Evolutionary conservation across 2,113 vertebrate genomes (phyloP), one percentile per base, ranked within the genome.

Genomic region (Neogale vison): DNA sequence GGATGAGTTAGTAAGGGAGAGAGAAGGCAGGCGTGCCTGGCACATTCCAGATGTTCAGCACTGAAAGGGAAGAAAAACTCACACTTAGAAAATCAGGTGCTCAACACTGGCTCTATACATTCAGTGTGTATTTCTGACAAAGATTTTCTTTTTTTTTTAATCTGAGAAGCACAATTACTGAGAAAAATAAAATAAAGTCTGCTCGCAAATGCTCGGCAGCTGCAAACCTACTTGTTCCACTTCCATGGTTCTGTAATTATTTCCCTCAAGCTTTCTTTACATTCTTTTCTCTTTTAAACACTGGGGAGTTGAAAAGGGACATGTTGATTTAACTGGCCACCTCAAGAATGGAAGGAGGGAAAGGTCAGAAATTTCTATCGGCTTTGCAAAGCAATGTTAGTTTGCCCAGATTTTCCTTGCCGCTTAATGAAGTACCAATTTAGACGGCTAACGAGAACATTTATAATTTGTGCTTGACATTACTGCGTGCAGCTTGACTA

Each of bases 401-500:
- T 82, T 96, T 89, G n/a, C 23, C 47, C 42, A 87, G 47, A 93
- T 83, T 97, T 89, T 79, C 76, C 55, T 45, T 9, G 85, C 31
- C 91, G 50, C 47, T 93, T 96, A 93, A 92, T 72, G 36, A 96
- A 92, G 67, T 86, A 71, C 47, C 45, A 57, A 65, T 96, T 96
- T 72, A 96, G 52, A 84, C 95, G 50, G 42, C 82, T 97, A 92
- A 96, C 24, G 59, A 83, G 93, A 97, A 76, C 86, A 79, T 96
- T 92, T 89, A 57, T 96, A 97, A 96, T 96, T 93, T 96, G 86
- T 93, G 55, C 86, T 87, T 98, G 89, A 76, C 61, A 96, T 92
- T 93, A 92, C 29, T 52, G 50, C 29, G n/a, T 57, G 95, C 89
- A 96, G 93, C 61, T 87, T 96, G 88, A 95, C 50, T 92, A 72